These are phyloP conservation scores for Rhinolophus ferrumequinum DNA, from an alignment of 2,113 vertebrate species.

Conservation along the genomic window DNA sequence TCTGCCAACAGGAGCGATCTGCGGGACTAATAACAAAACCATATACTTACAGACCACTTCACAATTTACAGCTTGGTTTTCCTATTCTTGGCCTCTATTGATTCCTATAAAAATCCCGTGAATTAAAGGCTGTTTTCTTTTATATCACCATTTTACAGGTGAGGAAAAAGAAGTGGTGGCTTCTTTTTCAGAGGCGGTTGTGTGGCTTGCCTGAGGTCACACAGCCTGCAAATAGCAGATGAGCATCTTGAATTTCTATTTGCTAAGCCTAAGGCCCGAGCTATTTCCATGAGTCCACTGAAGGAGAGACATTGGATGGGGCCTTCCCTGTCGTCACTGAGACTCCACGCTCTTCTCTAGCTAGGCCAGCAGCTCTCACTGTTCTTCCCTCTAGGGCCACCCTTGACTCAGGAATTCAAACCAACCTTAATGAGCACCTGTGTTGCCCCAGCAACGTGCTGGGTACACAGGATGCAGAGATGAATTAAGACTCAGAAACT, in stretches of 20 bases:
- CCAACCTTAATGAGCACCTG: not conserved
- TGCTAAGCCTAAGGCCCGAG: not conserved
- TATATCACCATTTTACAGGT: not conserved
- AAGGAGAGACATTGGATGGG: not conserved
- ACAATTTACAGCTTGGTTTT: constrained; percentile 62
- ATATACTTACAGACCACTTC: constrained; percentile 57
- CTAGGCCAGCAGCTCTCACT: not conserved
- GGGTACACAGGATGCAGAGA: not conserved
- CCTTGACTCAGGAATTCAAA: not conserved
- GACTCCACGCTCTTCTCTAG: not conserved
- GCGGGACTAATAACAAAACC: not conserved
- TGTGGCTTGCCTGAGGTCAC: not conserved
- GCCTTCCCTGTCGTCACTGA: not conserved
- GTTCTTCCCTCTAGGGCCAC: not conserved
- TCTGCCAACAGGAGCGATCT: constrained; percentile 43
- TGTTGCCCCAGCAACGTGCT: not conserved
- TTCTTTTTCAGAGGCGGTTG: not conserved
- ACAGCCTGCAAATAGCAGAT: not conserved
- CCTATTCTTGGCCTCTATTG: constrained; percentile 21
- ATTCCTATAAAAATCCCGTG: constrained; percentile 39
- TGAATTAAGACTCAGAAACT: not conserved
- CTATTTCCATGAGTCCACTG: not conserved
- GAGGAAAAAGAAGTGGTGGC: not conserved
- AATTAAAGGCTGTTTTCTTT: not conserved
- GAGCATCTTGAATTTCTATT: not conserved